Percentiles rank a stretch among this genome's conserved stretches.
Conservation (phyloP, 2,888 invertebrate genomes). For the Gandaritis pyraliata region DNA sequence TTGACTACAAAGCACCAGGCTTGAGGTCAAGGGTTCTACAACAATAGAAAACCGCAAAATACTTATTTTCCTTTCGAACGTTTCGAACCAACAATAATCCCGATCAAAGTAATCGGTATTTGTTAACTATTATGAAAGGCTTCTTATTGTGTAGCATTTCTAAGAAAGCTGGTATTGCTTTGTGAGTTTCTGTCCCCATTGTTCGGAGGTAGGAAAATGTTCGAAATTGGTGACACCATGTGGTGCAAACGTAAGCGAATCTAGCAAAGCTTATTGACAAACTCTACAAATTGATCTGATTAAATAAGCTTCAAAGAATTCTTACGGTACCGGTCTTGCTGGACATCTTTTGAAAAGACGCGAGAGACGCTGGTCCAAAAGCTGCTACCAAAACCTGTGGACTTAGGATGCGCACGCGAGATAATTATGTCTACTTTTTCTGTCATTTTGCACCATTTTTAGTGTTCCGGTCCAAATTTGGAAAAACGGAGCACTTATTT, state of each 20-base stretch:
- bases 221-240: conserved; percentile 24
- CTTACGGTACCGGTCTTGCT: no score
- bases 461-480: no score
- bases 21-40: conserved; percentile 36
- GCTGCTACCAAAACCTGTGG: no score
- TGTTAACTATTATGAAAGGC: conserved; percentile 51
- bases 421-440: no score
- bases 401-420: no score
- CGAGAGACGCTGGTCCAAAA: no score
- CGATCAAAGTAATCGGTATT: conserved; percentile 56
- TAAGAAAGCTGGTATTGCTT: conserved; percentile 44
- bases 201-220: conserved; percentile 39
- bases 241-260: conserved; percentile 23
- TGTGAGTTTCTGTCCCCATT: conserved; percentile 43
- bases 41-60: conserved; percentile 39
- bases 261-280: background rate
- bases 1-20: conserved; percentile 25
- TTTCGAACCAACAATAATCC: conserved; percentile 47
- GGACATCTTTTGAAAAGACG: no score
- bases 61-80: conserved; percentile 46
- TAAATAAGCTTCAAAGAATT: no score
- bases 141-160: conserved; percentile 54
- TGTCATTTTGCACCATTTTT: no score
- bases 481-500: no score
- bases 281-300: background rate